phyloP scores from a whole-genome alignment of 2,113 vertebrate genomes.

The Octodon degus region DNA sequence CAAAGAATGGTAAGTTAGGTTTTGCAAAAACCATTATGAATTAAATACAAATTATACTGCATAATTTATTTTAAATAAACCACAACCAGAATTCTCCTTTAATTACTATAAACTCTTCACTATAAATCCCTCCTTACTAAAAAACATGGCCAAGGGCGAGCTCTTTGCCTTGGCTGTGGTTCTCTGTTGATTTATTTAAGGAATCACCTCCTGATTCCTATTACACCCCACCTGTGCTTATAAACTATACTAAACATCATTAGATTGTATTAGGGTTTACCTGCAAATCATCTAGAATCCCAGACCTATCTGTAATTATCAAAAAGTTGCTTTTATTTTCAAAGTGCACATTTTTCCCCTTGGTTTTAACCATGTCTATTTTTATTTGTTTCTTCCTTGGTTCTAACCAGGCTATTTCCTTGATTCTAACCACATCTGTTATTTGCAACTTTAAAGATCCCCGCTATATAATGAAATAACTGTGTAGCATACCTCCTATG shows the following conservation, averaged over 20 bases:
- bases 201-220: background rate
- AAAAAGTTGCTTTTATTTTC: background rate
- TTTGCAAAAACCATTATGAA: constrained; percentile 7
- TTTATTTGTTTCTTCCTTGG: constrained; percentile 58
- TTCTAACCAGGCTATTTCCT: constrained; percentile 63
- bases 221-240: background rate
- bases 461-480: constrained; percentile 46
- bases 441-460: constrained; percentile 44
- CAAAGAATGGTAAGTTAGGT: background rate
- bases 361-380: constrained; percentile 33
- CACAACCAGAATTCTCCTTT: background rate
- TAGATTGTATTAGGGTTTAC: background rate
- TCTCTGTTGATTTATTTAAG: background rate
- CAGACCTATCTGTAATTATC: constrained; percentile 25
- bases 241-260: background rate
- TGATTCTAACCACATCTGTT: constrained; percentile 54
- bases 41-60: constrained; percentile 14
- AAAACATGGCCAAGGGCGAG: background rate
- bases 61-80: background rate
- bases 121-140: background rate
- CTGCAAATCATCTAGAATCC: constrained; percentile 28
- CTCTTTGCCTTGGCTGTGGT: background rate
- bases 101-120: background rate
- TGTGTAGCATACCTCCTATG: background rate
- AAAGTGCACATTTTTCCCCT: constrained; percentile 36